Evolutionary conservation across 2,797 vertebrate genomes (phyloP).

Genomic region (Acipenser transmontanus): DNA sequence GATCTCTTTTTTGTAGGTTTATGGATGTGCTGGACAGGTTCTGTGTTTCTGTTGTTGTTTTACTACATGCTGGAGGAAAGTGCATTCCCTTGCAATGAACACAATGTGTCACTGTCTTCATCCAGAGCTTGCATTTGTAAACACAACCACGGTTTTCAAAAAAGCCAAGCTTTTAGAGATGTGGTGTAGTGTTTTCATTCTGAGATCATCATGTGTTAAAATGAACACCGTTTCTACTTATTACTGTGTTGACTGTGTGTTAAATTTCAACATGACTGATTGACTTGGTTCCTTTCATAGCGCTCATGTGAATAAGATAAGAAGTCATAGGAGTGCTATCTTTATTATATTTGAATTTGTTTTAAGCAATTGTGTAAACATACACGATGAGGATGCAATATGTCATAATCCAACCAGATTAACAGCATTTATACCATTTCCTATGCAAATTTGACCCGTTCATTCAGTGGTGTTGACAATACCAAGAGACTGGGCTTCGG

Average conservation of each 20-base stretch:
- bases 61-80: constrained; percentile 25
- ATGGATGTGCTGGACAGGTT: no score
- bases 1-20: no score
- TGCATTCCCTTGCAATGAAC: constrained; percentile 67
- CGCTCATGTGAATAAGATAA: constrained; percentile 24
- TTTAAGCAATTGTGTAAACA: constrained; percentile 61
- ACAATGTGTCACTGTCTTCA: constrained; percentile 65
- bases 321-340: constrained; percentile 36
- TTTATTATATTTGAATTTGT: constrained; percentile 65
- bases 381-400: constrained; percentile 29
- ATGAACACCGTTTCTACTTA: no score
- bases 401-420: constrained; percentile 56
- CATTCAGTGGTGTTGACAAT: constrained; percentile 57
- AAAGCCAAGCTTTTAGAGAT: no score
- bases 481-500: constrained; percentile 54
- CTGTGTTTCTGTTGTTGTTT: no score
- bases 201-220: no score
- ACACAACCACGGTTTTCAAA: no score
- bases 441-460: constrained; percentile 77
- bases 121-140: constrained; percentile 11
- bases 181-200: no score
- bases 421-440: constrained; percentile 77
- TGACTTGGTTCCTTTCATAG: not conserved
- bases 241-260: no score
- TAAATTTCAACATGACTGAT: not conserved